phyloP scores from a whole-genome alignment of 2,797 vertebrate genomes.

The Chloroceryle amazona region DNA sequence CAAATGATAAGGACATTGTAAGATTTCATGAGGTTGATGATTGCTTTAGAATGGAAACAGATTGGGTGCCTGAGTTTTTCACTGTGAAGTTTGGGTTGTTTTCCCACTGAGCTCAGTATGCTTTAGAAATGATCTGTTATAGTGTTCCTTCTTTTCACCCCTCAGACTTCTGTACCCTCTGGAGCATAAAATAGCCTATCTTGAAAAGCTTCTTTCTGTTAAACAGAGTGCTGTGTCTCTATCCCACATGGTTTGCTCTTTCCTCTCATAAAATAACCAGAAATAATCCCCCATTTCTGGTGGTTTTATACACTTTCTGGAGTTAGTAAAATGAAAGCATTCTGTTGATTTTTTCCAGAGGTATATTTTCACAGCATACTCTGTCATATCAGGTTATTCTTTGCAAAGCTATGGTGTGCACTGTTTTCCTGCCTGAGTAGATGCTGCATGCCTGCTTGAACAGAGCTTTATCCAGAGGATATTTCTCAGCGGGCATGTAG shows the following conservation, averaged over 20 bases:
- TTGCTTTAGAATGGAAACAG: not conserved
- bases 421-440: slow-evolving; percentile 6
- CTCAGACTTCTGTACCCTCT: not conserved
- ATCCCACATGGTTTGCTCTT: not conserved
- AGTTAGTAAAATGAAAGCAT: not conserved
- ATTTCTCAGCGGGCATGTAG: not conserved
- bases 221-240: not conserved
- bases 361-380: not conserved
- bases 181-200: not conserved
- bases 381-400: not conserved
- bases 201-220: not conserved
- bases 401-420: not conserved
- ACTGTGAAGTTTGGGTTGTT: not conserved
- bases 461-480: not conserved
- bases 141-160: not conserved
- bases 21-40: not conserved
- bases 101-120: not conserved
- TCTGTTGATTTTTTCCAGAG: not conserved
- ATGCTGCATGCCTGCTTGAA: not conserved
- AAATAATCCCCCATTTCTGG: not conserved
- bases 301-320: not conserved
- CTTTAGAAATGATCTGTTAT: not conserved
- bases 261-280: not conserved
- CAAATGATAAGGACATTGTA: not conserved
- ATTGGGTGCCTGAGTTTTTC: not conserved